Evolutionary conservation across 2,113 vertebrate genomes (phyloP).

Genomic region (Oryctolagus cuniculus): mOryCun1.1 NC_091442.1:7534501-7535000

Average conservation of each 20-base stretch:
- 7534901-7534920: too few relatives aligned
- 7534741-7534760: background rate
- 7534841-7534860: too few relatives aligned
- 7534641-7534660: too few relatives aligned
- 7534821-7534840: too few relatives aligned
- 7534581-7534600: background rate
- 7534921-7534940: slow-evolving; percentile 16
- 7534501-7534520: background rate
- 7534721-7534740: background rate
- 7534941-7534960: slow-evolving; percentile 68
- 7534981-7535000: slow-evolving; percentile 66
- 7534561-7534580: background rate
- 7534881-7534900: background rate
- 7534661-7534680: background rate
- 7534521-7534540: background rate
- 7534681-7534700: background rate
- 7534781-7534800: background rate
- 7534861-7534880: background rate
- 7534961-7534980: slow-evolving; percentile 53
- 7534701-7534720: background rate
- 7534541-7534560: background rate
- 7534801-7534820: too few relatives aligned
- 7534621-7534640: background rate
- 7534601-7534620: background rate
- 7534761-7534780: background rate